Conservation (phyloP, 2,888 invertebrate species). For the Nemoura dubitans region DNA sequence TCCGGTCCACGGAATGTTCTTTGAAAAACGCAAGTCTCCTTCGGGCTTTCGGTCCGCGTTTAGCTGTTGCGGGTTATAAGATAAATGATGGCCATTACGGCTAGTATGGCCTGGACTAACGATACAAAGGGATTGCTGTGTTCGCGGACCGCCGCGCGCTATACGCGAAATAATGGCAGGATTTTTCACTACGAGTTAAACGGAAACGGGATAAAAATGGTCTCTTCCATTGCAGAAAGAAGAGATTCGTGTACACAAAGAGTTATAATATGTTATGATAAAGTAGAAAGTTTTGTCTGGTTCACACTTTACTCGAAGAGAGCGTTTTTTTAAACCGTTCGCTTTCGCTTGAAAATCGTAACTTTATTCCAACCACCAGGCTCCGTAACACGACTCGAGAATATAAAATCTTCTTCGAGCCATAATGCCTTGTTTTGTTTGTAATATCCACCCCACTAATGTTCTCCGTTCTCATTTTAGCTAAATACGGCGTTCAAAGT, state of each 20-base stretch:
- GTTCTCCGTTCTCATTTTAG: not conserved
- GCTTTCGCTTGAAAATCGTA: not conserved
- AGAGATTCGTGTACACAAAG: constrained; percentile 2
- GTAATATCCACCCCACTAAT: not conserved
- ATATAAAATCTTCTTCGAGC: not conserved
- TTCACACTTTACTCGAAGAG: not conserved
- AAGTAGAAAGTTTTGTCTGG: constrained; percentile 7
- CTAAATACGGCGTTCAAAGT: not conserved
- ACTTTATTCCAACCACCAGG: not conserved
- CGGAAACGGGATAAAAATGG: constrained; percentile 34
- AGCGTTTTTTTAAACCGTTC: not conserved
- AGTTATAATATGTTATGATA: constrained; percentile 2
- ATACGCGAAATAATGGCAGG: constrained; percentile 28
- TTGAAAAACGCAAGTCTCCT: constrained; percentile 18
- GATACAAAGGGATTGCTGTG: constrained; percentile 33
- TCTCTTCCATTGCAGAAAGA: constrained; percentile 15
- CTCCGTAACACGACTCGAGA: no score
- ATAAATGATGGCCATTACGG: constrained; percentile 31
- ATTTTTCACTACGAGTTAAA: constrained; percentile 27
- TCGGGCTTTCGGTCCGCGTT: not conserved
- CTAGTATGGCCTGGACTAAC: constrained; percentile 21
- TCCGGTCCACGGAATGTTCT: constrained; percentile 25
- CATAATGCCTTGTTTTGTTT: not conserved
- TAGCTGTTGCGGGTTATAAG: not conserved
- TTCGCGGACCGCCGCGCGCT: not conserved